Evolutionary conservation across 2,113 vertebrate genomes (phyloP), one percentile per base, ranked within the genome.

Genomic region (Eptesicus fuscus): DNA sequence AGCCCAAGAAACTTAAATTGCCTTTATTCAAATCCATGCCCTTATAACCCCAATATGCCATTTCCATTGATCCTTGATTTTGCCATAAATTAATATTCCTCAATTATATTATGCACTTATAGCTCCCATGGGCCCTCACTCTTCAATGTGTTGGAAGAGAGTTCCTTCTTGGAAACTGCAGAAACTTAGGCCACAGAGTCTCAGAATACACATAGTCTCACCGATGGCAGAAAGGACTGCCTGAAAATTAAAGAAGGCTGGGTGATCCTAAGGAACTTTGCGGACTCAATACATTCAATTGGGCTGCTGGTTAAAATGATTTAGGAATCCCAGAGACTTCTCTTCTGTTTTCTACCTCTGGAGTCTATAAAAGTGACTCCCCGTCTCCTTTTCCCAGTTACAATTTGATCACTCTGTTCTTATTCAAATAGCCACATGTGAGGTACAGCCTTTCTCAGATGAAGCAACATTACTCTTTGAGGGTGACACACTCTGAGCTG

Each of bases 331-430:
- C 53, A 93, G 77, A 35, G 87, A 76, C 86, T 85, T 93, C 63
- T 74, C 67, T 47, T 94, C 86, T 96, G 83, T 73, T 90, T 93
- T 82, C 56, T 69, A 88, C 42, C 35, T 92, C 78, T 67, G 5
- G 37, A 63, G 63, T 42, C 88, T 65, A n/a, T 94, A 96, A 96
- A 93, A 71, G 44, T 49, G 9, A 83, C 53, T 90, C 61, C 32
- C 61, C 78, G n/a, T 12, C 7, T 56, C 73, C 49, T 67, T 96
- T 83, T 44, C 65, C 51, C 88, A 96, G 74, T 96, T 92, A 94
- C 47, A 80, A 40, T 89, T 91, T 79, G 95, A 94, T 94, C 73
- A 80, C 56, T 86, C 88, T 86, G 30, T 77, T 94, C 82, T 90
- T 91, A 93, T 76, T 91, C 83, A 95, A 89, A 93, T 87, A 96